Evolutionary conservation across 2,113 vertebrate species (phyloP), one percentile per base, ranked within the genome.

Genomic region (Axis porcinus): DNA sequence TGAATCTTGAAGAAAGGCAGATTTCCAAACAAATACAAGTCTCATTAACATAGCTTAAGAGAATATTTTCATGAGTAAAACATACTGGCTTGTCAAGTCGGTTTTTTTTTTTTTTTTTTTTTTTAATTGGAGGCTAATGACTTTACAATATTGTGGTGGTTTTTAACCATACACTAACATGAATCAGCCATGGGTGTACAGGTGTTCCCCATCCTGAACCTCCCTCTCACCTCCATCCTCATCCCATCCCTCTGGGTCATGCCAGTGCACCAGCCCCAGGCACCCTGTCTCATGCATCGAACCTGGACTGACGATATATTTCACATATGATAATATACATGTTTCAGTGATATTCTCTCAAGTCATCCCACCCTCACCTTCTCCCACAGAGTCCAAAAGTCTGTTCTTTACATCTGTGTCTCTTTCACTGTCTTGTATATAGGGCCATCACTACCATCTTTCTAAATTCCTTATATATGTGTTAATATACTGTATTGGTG

Each of bases 251-350:
- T 67, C 64, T 36, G 64, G 8, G 33, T 67, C 64, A 67, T 67
- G 3, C n/a, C n/a, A 67, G 16, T 67, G 17, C 4, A 36, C 9
- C 0, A 0, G 33, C 64, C 19, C 17, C 2, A 4, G 0, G 8
- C 64, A 36, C n/a, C 64, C 33, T 67, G 64, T 67, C 9, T 67
- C 64, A 36, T 36, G 64, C n/a, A 11, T 36, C 4, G 2, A 36
- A 19, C 64, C 17, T 67, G 33, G 64, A 36, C 33, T 21, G 33
- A 8, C 1, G 8, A 36, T 5, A 33, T 67, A 17, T 67, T 67
- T 67, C n/a, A 36, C n/a, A 2, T 67, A 36, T 21, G n/a, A 67
- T 67, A 67, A 67, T n/a, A 67, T 10, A 36, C 64, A 36, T 36
- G 9, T 36, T 36, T 67, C 33, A 67, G 19, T n/a, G 33, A 4